Base-by-base conservation (phyloP, 2,888 invertebrate species). In the Perizoma affinitatum region DNA sequence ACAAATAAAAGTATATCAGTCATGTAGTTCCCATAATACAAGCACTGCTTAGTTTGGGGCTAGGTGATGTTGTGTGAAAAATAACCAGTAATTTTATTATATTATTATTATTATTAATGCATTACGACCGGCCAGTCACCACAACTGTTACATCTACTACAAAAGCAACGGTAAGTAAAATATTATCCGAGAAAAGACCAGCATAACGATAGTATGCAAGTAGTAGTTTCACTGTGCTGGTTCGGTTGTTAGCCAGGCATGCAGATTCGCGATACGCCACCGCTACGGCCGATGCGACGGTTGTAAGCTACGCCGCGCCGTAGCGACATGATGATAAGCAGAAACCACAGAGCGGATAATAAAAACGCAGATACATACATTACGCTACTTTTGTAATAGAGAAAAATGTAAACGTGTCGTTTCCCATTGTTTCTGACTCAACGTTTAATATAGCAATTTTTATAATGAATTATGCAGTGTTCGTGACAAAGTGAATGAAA, bases 201-300 rank as follows among this genome's bases (percentile, higher is more conserved):
- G 22, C 36, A 48, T 42, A 0, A 45, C 9, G 5, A 44, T 46
- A 45, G 7, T 43, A 43, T 33, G 41, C 5, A 41, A 58, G 52
- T 48, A 43, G 6, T 4, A 38, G 44, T 35, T 49, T n/a, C 11
- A 53, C 58, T 6, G 36, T 53, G 65, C 58, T 63, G 68, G 63
- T 60, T 63, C 61, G 63, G 61, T 67, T 65, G 67, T 58, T 70
- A 73, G 70, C 74, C 76, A 75, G 70, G 76, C 76, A 74, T 75
- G 68, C 65, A 67, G 61, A 67, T 71, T 68, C 56, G 54, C 59
- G 68, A 73, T 76, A 75, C 69, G 65, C 43, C n/a, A 38, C 46
- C 33, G 60, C 69, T 66, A 66, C 66, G 57, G 33, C 22, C 22
- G 22, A 22, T 11, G 58, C 61, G 64, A 64, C 64, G 55, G 54